Base-by-base conservation (phyloP, 2,888 invertebrate species). In the Megamerina dolium region DNA sequence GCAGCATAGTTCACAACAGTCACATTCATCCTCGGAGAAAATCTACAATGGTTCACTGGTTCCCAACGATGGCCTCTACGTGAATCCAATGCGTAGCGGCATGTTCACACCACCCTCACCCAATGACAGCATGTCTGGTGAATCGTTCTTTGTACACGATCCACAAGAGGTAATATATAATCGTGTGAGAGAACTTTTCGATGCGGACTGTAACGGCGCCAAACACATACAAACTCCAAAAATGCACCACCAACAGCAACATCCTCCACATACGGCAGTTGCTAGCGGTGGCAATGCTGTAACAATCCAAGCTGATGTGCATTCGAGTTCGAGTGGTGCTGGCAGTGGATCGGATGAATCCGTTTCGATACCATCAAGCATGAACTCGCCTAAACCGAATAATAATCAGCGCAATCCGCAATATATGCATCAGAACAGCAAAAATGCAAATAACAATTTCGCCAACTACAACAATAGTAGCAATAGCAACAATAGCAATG, bases 81-180 rank as follows among this genome's bases (percentile, higher is more conserved):
- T 90, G 47, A 89, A 88, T 66, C 88, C 89, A 0, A 87, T 89
- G 86, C 70, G 77, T 29, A 61, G 60, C 29, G 61, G 62, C 1
- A 71, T 77, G 70, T 73, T 56, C 70, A 77, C 69, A 68, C 78
- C 70, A 64, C 65, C 72, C 27, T 79, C 64, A 70, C 77, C 75
- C 39, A 78, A 74, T 36, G 80, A 76, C 49, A 77, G 78, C 59
- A 68, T 74, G 40, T 72, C 72, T 8, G 76, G 77, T n/a, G 82
- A 83, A 58, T 81, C 85, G 5, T 92, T 91, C 75, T 92, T 87
- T 66, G 76, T 92, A 39, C 91, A 91, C 73, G 84, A 84, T 60
- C 85, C 85, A 0, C 83, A 86, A 45, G 85, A 87, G 55, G 75
- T 87, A 32, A 80, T 82, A 49, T 89, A 90, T 70, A 88, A 89